Conservation (phyloP, 2,797 vertebrate species). For the Petrocephalus schoutedeni region DNA sequence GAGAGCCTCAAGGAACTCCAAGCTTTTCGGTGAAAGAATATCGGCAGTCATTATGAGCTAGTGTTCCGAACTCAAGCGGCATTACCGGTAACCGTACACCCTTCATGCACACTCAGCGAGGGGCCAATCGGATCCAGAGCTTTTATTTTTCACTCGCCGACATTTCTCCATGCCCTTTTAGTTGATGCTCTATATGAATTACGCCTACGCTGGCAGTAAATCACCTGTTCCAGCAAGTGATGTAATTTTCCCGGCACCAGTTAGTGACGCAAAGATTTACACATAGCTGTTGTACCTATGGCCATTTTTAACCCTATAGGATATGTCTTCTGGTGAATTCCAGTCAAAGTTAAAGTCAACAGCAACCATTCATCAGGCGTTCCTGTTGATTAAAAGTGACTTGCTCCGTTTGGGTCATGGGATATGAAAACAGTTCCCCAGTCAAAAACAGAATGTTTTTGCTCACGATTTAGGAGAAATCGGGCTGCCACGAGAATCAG, state of each 20-base stretch:
- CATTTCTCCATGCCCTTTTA: slow-evolving; percentile 23
- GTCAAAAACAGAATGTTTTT: not conserved
- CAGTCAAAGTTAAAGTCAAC: not conserved
- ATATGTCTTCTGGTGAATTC: not conserved
- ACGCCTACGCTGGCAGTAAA: slow-evolving; percentile 17
- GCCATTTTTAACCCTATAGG: not conserved
- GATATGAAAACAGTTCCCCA: not conserved
- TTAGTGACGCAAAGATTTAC: not conserved
- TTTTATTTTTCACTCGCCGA: slow-evolving; percentile 39
- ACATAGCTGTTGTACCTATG: not conserved
- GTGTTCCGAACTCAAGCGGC: slow-evolving; percentile 42
- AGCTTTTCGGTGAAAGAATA: slow-evolving; percentile 4
- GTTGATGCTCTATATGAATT: slow-evolving; percentile 28
- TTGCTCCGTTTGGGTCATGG: not conserved
- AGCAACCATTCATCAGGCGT: not conserved
- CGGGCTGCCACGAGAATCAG: not conserved
- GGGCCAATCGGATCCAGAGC: slow-evolving; percentile 43
- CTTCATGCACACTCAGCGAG: slow-evolving; percentile 25
- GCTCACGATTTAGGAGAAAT: not conserved
- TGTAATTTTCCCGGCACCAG: not conserved
- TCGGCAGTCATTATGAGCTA: slow-evolving; percentile 32
- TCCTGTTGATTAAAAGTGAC: not conserved
- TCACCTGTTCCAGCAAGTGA: slow-evolving; percentile 20
- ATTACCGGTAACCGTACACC: slow-evolving; percentile 53
- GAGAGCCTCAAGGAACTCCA: not conserved